phyloP scores from a whole-genome alignment of 2,113 vertebrate species.

The Canis aureus region DNA sequence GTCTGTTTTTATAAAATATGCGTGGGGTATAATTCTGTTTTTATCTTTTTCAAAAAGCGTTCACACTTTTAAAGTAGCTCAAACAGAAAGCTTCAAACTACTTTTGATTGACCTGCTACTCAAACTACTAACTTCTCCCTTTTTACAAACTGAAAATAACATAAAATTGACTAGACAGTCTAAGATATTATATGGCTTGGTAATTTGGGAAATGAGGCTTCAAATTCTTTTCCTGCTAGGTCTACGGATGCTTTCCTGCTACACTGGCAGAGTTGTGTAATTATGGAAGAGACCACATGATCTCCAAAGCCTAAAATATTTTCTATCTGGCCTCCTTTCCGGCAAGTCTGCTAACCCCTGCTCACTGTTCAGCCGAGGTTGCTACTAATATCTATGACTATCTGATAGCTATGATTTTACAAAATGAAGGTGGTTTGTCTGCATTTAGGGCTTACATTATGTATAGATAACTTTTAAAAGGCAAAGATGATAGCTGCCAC shows the following conservation, averaged over 20 bases:
- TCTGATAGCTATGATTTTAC: neutral
- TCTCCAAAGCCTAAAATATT: neutral
- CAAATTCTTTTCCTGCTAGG: conserved; percentile 66
- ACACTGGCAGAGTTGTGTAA: neutral
- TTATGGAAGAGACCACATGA: neutral
- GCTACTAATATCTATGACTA: neutral
- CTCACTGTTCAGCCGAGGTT: neutral
- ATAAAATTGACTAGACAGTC: conserved; percentile 52
- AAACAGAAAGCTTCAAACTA: neutral
- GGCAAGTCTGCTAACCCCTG: neutral
- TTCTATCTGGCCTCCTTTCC: neutral
- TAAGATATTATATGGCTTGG: neutral
- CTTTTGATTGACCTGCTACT: neutral
- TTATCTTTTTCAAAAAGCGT: conserved; percentile 18
- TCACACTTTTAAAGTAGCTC: conserved; percentile 32
- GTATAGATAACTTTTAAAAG: neutral
- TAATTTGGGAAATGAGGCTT: conserved; percentile 66
- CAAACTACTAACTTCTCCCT: neutral
- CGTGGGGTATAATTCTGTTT: conserved; percentile 12
- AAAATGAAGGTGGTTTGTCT: neutral
- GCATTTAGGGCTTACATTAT: neutral
- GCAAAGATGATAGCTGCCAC: neutral
- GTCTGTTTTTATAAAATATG: conserved; percentile 11
- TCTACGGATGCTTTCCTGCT: neutral
- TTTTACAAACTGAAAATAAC: conserved; percentile 47